Conservation (phyloP, 2,113 vertebrate species). For the Cephalophus harveyi region DNA sequence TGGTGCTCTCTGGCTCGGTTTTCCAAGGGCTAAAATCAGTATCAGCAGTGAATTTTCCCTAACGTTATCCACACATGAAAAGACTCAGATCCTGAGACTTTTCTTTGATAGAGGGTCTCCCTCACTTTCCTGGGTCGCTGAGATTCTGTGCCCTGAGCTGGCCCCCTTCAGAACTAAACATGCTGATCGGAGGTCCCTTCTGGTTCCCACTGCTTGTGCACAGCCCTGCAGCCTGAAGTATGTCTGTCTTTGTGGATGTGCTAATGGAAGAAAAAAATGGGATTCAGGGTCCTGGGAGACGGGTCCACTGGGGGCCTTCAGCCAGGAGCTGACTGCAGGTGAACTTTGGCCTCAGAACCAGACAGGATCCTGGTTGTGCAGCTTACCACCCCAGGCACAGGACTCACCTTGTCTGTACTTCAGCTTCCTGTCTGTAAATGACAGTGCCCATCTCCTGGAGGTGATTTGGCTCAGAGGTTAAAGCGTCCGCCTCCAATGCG, state of each 20-base stretch:
- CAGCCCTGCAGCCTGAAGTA: not conserved
- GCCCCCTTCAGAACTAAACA: not conserved
- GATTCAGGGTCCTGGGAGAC: not conserved
- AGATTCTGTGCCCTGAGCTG: not conserved
- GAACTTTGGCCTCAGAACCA: not conserved
- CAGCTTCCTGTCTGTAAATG: not conserved
- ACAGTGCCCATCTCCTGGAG: not conserved
- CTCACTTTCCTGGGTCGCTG: not conserved
- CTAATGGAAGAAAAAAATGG: not conserved
- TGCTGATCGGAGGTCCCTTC: no score
- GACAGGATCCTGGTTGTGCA: not conserved
- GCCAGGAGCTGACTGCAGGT: not conserved
- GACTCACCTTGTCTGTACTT: not conserved
- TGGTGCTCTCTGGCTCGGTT: not conserved
- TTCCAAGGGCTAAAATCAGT: not conserved
- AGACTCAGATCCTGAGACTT: not conserved
- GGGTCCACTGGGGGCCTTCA: no score
- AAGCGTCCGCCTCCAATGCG: no score
- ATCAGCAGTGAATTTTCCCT: not conserved
- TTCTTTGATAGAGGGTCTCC: not conserved
- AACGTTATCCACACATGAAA: not conserved
- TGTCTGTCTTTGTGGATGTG: not conserved
- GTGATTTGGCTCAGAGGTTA: no score
- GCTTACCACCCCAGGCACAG: not conserved
- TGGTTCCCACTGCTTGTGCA: not conserved